Evolutionary conservation across 2,888 invertebrate species (phyloP), one percentile per base, ranked within the genome.

Genomic region (Corbicula japonica): DNA sequence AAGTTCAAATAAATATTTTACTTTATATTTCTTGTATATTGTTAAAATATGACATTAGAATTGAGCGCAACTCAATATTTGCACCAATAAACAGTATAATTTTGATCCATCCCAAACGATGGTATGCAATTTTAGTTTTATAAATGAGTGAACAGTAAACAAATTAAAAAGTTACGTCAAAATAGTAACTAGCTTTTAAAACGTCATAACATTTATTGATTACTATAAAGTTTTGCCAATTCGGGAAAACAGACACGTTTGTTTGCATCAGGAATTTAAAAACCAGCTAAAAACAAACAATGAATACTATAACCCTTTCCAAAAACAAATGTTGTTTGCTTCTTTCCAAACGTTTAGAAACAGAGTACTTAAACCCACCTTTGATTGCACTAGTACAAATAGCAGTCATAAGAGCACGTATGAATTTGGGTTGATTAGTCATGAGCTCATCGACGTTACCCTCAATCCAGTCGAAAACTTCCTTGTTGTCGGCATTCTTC

Each of bases 361-460:
- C 10, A 41, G 10, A 18, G 10, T 41, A 41, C 10, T 28, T 8
- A 38, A 1, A 85, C 90, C 94, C 94, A 93, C 95, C 95, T 80
- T 83, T 87, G 66, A 96, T 95, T 15, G 96, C 95, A 92, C 95
- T 95, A 91, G 95, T 95, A 91, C 96, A 96, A 83, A 97, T 95
- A 35, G 96, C 96, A 87, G 96, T 96, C 88, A 96, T 96, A 86
- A 97, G 94, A 72, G 95, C 95, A 90, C 96, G 95, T 92, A 97
- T 95, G 92, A 97, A 97, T 92, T 95, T 95, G 79, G 96, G 95
- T 73, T 96, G 83, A 71, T 89, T 89, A 95, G 87, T 95, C 95
- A 15, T 95, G 94, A 80, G 94, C 93, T 83, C 95, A 38, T 95
- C 95, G 41, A 96, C 95, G 91, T 96, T 96, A 77, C 95, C 95